Evolutionary conservation across 2,797 vertebrate genomes (phyloP).

Genomic region (Lacerta viridis): DNA sequence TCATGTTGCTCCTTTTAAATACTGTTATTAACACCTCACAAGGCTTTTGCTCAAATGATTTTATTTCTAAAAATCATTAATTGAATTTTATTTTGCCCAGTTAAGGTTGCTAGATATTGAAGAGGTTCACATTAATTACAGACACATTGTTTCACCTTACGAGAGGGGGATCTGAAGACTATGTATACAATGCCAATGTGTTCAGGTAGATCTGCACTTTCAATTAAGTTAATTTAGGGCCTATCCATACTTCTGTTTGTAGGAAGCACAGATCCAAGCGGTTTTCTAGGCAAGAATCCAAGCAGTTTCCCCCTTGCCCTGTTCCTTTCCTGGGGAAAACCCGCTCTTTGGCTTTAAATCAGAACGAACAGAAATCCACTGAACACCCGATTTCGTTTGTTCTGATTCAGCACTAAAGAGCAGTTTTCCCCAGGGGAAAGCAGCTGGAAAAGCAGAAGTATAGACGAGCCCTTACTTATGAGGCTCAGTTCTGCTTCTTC

Average conservation of each 20-base stretch:
- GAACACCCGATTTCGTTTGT: too few species aligned
- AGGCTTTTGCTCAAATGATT: constrained; percentile 68
- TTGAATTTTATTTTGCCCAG: constrained; percentile 65
- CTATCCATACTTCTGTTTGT: too few species aligned
- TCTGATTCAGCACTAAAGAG: too few species aligned
- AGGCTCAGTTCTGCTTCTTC: constrained; percentile 58
- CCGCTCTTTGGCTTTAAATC: too few species aligned
- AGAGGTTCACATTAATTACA: constrained; percentile 57
- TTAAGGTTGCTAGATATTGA: constrained; percentile 52
- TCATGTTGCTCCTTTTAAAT: constrained; percentile 72
- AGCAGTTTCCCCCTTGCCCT: too few species aligned
- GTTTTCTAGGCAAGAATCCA: too few species aligned
- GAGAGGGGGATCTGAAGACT: constrained; percentile 28
- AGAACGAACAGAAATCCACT: too few species aligned
- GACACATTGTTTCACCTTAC: constrained; percentile 46
- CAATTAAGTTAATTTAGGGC: constrained; percentile 32
- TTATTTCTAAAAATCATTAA: constrained; percentile 58
- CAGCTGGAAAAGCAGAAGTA: too few species aligned
- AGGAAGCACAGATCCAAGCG: too few species aligned
- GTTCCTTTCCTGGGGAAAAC: too few species aligned
- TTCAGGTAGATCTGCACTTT: constrained; percentile 47
- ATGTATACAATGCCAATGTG: constrained; percentile 45
- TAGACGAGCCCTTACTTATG: too few species aligned
- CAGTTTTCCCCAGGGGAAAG: too few species aligned
- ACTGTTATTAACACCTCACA: constrained; percentile 76